Evolutionary conservation across 2,888 invertebrate species (phyloP).

Genomic region (Scrobipalpa atriplicella): DNA sequence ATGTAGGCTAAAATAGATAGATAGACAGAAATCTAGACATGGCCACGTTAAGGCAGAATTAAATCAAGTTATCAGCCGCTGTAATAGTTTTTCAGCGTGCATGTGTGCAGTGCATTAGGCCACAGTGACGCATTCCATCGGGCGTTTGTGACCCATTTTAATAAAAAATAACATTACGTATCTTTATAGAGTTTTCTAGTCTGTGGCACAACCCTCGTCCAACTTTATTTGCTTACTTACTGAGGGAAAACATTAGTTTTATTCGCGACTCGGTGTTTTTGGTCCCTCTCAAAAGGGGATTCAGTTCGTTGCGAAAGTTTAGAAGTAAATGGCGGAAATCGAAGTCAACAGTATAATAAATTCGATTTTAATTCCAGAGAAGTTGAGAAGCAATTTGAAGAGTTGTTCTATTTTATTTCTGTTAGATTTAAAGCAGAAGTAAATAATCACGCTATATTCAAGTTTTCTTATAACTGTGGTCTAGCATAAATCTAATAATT

Average conservation of each 20-base stretch:
- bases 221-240: slow-evolving; percentile 24
- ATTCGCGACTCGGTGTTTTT: slow-evolving; percentile 13
- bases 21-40: no score
- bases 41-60: no score
- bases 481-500: no score
- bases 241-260: slow-evolving; percentile 21
- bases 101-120: no score
- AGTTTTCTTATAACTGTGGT: no score
- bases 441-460: no score
- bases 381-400: slow-evolving; percentile 8
- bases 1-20: no score
- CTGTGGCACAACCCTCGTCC: slow-evolving; percentile 10
- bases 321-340: slow-evolving; percentile 18
- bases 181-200: background rate
- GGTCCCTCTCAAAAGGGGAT: slow-evolving; percentile 3
- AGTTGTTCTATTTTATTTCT: background rate
- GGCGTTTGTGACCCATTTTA: no score
- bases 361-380: slow-evolving; percentile 8
- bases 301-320: slow-evolving; percentile 14
- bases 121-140: no score
- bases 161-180: background rate
- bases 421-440: background rate
- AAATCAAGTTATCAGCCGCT: no score
- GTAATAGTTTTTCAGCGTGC: no score
- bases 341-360: slow-evolving; percentile 20